phyloP scores from a whole-genome alignment of 2,797 vertebrate genomes.

The Crenuchus spilurus region DNA sequence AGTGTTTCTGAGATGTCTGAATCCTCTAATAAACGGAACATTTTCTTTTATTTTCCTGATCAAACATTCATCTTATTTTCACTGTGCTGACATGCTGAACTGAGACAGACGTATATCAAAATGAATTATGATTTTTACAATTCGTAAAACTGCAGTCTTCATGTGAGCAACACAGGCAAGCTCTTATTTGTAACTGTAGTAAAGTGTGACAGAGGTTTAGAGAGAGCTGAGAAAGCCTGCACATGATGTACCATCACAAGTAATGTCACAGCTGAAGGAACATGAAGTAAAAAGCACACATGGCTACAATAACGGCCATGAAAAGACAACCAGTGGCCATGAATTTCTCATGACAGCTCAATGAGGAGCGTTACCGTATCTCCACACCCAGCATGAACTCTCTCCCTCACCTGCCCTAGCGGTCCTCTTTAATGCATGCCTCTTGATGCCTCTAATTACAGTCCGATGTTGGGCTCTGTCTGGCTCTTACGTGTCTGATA shows the following conservation, averaged over 20 bases:
- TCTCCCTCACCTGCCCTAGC: conserved; percentile 18
- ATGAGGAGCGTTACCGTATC: conserved; percentile 6
- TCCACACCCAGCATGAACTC: conserved; percentile 13
- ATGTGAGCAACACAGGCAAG: no score
- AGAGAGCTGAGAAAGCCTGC: neutral
- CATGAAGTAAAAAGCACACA: neutral
- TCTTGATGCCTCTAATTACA: conserved; percentile 52
- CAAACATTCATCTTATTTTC: no score
- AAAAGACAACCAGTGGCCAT: conserved; percentile 36
- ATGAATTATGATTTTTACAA: no score
- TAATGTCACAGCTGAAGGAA: neutral
- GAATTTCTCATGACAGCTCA: conserved; percentile 39
- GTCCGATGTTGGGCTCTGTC: conserved; percentile 18
- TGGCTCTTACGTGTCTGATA: conserved; percentile 32
- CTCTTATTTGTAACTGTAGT: neutral
- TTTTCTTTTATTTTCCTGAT: no score
- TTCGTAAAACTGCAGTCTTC: no score
- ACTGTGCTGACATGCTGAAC: no score
- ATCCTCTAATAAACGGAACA: no score
- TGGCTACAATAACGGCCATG: neutral
- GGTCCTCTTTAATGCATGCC: conserved; percentile 57
- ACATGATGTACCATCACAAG: neutral
- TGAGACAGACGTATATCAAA: no score
- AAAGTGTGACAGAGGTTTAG: neutral
- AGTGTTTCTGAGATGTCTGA: no score